These are phyloP conservation scores for Aphelinus atriplicis DNA, from an alignment of 1,140 invertebrate genomes.

Conservation along the genomic window DNA sequence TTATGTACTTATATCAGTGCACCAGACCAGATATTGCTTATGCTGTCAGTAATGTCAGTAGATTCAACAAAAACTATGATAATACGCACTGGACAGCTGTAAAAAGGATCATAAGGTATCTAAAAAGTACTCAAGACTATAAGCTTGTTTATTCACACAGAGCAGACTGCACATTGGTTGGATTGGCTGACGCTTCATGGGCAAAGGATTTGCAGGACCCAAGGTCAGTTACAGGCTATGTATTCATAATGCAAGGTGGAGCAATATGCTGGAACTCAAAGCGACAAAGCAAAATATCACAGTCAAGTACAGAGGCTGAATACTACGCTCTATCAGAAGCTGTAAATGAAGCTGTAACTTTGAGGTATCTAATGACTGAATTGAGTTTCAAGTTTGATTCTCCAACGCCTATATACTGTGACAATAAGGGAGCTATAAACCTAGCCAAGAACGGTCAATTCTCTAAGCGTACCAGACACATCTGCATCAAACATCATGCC, in stretches of 20 bases:
- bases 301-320: background rate
- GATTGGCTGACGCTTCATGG: background rate
- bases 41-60: background rate
- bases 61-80: background rate
- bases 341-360: background rate
- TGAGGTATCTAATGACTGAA: background rate
- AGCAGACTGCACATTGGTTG: background rate
- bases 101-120: background rate
- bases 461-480: slow-evolving; percentile 59
- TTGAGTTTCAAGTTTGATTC: background rate
- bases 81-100: background rate
- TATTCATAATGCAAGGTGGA: background rate
- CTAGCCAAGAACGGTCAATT: slow-evolving; percentile 55
- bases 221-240: background rate
- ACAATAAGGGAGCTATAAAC: slow-evolving; percentile 52
- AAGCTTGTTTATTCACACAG: background rate
- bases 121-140: background rate
- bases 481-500: slow-evolving; percentile 58
- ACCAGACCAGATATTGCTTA: background rate
- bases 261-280: background rate
- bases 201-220: slow-evolving; percentile 7
- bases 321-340: background rate
- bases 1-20: background rate
- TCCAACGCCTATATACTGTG: slow-evolving; percentile 4
- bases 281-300: background rate